These are phyloP conservation scores for Catotricha subobsoleta DNA, from an alignment of 2,888 invertebrate species.

Conservation along the genomic window DNA sequence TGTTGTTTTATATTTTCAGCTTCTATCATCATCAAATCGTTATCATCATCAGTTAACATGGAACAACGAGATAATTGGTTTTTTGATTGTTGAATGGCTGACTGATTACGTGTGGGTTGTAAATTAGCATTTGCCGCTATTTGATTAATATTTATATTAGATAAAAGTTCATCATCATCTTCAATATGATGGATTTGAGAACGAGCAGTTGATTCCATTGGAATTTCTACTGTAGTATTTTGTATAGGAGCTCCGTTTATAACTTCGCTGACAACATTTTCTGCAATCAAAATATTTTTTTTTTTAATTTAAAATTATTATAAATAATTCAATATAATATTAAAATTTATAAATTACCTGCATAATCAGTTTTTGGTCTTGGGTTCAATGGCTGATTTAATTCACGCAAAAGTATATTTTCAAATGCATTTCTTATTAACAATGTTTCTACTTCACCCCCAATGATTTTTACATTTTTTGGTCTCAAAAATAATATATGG, in stretches of 20 bases:
- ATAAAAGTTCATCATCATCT: slow-evolving; percentile 1
- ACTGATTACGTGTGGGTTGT: neutral
- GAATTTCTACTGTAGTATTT: no score
- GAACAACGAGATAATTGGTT: no score
- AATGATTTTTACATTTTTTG: slow-evolving; percentile 32
- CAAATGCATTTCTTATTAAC: slow-evolving; percentile 32
- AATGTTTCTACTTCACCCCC: slow-evolving; percentile 45
- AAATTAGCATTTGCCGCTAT: neutral
- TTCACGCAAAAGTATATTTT: slow-evolving; percentile 35
- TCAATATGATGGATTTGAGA: no score
- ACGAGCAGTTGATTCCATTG: no score
- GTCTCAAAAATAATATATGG: slow-evolving; percentile 39
- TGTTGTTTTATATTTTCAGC: neutral
- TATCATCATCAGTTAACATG: no score
- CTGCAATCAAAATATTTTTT: no score
- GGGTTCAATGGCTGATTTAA: slow-evolving; percentile 31
- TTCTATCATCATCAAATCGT: no score
- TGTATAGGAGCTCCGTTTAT: no score
- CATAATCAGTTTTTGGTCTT: slow-evolving; percentile 8
- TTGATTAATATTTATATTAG: neutral
- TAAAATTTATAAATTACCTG: no score
- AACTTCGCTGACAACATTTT: no score
- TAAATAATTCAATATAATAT: no score
- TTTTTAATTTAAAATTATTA: no score
- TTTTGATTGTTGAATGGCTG: neutral